These are phyloP conservation scores for Drosophila virilis DNA, from an alignment of 1,140 invertebrate species.

Conservation along the genomic window DNA sequence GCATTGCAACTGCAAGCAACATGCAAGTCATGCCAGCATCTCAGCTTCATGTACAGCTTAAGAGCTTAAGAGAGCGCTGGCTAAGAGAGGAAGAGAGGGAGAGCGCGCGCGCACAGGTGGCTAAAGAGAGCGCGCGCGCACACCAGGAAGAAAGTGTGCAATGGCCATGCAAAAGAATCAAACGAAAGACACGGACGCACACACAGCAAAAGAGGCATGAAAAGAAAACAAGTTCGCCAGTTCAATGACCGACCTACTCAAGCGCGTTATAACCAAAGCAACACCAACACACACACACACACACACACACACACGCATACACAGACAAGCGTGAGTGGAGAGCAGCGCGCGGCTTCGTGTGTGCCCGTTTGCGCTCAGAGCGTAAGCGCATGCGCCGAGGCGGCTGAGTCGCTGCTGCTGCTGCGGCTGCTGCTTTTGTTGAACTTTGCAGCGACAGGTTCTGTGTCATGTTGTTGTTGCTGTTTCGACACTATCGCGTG, in stretches of 20 bases:
- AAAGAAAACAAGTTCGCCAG: conserved; percentile 82
- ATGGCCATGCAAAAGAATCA: conserved; percentile 67
- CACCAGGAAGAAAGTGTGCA: conserved; percentile 80
- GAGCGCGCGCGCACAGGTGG: conserved; percentile 53
- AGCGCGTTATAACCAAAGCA: conserved; percentile 82
- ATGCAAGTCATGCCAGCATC: conserved; percentile 62
- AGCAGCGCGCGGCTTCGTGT: conserved; percentile 22
- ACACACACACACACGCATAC: conserved; percentile 21
- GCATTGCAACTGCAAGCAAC: conserved; percentile 47
- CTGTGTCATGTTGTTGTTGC: conserved; percentile 62
- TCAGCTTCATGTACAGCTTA: conserved; percentile 28
- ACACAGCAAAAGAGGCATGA: conserved; percentile 54
- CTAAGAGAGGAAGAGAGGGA: conserved; percentile 5
- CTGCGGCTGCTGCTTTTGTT: conserved; percentile 52
- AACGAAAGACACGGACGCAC: conserved; percentile 43
- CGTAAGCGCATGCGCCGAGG: conserved; percentile 65
- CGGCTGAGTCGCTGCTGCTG: conserved; percentile 18
- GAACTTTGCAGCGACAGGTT: conserved; percentile 78
- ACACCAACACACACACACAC: conserved; percentile 44
- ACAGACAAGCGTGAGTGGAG: conserved; percentile 20
- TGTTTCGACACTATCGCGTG: conserved; percentile 63
- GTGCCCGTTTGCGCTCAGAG: conserved; percentile 50
- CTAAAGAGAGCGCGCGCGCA: conserved; percentile 31
- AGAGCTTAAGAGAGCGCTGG: conserved; percentile 7
- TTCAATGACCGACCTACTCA: conserved; percentile 85